phyloP scores from a whole-genome alignment of 2,797 vertebrate genomes.

The Oreonectes daqikongensis region DNA sequence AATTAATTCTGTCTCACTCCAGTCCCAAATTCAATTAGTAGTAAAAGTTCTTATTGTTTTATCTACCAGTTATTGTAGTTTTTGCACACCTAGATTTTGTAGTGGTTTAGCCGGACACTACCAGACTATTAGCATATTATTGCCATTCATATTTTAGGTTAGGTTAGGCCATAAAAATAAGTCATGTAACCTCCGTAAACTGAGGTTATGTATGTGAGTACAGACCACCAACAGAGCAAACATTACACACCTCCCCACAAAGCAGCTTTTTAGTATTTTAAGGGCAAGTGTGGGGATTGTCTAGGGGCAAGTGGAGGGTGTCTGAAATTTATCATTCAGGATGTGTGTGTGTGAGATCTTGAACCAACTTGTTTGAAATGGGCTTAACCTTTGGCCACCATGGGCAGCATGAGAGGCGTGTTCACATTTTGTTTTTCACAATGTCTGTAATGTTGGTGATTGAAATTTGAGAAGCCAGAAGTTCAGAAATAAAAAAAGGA shows the following conservation, averaged over 20 bases:
- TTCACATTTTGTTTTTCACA: slow-evolving; percentile 67
- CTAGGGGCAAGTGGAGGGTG: slow-evolving; percentile 28
- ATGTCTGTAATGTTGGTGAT: slow-evolving; percentile 60
- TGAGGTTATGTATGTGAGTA: not conserved
- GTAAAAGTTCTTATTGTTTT: too few relatives aligned
- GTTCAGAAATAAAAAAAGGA: slow-evolving; percentile 11
- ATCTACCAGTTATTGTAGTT: too few relatives aligned
- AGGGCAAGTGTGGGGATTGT: slow-evolving; percentile 36
- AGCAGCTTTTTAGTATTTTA: slow-evolving; percentile 22
- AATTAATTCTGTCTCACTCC: too few relatives aligned
- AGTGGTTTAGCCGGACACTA: too few relatives aligned
- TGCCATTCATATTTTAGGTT: not conserved
- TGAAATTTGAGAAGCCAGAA: slow-evolving; percentile 69
- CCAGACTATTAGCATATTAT: not conserved
- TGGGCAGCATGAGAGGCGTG: slow-evolving; percentile 50
- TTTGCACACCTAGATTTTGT: too few relatives aligned
- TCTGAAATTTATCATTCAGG: slow-evolving; percentile 24
- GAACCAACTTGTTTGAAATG: slow-evolving; percentile 70
- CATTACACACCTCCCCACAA: not conserved
- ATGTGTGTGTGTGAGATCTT: slow-evolving; percentile 13
- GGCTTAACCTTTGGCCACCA: slow-evolving; percentile 72
- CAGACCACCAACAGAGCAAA: slow-evolving; percentile 2
- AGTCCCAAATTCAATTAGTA: too few relatives aligned
- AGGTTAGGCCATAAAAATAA: not conserved
- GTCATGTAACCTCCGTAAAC: not conserved